These are phyloP conservation scores for Narcine bancroftii DNA, from an alignment of 2,113 vertebrate genomes.

Conservation along the genomic window DNA sequence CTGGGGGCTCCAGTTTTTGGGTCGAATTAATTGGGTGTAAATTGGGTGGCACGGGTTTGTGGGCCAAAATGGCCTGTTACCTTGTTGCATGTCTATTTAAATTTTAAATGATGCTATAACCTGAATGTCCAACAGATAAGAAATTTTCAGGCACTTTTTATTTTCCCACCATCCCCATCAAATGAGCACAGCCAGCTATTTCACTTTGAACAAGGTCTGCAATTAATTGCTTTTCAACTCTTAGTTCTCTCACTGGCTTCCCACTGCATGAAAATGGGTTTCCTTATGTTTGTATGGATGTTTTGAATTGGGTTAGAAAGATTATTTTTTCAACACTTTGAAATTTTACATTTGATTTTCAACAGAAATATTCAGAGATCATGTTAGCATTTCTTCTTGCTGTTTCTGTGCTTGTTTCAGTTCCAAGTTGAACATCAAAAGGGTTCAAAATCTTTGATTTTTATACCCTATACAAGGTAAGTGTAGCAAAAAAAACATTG, in stretches of 20 bases:
- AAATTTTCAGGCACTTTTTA: too few relatives aligned
- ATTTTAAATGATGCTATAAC: too few relatives aligned
- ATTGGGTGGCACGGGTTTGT: too few relatives aligned
- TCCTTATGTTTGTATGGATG: background rate
- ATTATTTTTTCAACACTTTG: background rate
- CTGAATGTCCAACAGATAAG: too few relatives aligned
- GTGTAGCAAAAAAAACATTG: background rate
- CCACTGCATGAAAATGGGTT: background rate
- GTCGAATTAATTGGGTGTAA: too few relatives aligned
- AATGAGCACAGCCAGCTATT: background rate
- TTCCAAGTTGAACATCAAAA: constrained; percentile 1
- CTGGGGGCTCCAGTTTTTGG: too few relatives aligned
- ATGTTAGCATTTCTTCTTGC: background rate
- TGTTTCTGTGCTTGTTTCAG: background rate
- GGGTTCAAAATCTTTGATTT: background rate
- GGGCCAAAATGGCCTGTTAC: too few relatives aligned
- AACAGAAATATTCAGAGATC: background rate
- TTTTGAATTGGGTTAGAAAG: background rate
- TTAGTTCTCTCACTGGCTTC: background rate
- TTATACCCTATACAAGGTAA: background rate
- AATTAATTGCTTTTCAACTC: too few relatives aligned
- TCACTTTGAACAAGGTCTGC: background rate
- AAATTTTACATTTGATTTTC: background rate
- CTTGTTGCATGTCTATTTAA: too few relatives aligned
- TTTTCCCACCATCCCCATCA: background rate